These are phyloP conservation scores for Physella acuta DNA, from an alignment of 1,140 invertebrate species.

Conservation along the genomic window DNA sequence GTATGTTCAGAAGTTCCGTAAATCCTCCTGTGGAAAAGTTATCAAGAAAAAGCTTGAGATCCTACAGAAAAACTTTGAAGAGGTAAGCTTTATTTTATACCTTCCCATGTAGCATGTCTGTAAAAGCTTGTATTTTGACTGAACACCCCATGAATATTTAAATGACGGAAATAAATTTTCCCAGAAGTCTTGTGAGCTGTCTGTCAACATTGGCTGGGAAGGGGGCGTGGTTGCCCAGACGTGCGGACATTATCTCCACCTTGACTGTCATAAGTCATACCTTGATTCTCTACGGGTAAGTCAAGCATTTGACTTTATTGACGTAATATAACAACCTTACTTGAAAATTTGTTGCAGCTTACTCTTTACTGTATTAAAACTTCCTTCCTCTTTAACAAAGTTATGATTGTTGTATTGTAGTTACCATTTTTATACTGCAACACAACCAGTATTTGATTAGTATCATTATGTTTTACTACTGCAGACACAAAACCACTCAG, in stretches of 20 bases:
- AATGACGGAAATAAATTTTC: too few species aligned
- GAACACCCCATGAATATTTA: too few species aligned
- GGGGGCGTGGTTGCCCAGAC: constrained; percentile 93
- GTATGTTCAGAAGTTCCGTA: constrained; percentile 9
- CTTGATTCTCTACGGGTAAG: constrained; percentile 73
- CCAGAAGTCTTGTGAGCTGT: constrained; percentile 78
- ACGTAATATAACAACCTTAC: too few species aligned
- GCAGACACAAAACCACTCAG: constrained; percentile 34
- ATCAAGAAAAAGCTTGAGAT: constrained; percentile 9
- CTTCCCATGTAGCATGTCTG: neutral
- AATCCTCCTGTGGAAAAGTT: constrained; percentile 19
- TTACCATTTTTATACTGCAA: too few species aligned
- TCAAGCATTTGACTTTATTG: too few species aligned
- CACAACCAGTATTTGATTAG: too few species aligned
- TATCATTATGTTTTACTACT: neutral
- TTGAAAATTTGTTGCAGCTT: too few species aligned
- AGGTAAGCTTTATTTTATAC: constrained; percentile 8
- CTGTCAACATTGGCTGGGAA: constrained; percentile 87
- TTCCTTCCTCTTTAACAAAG: too few species aligned
- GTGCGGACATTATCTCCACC: constrained; percentile 92
- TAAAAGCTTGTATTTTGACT: too few species aligned
- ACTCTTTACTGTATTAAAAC: too few species aligned
- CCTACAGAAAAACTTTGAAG: constrained; percentile 28
- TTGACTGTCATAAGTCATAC: constrained; percentile 89
- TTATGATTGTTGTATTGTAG: too few species aligned